Percentiles rank a stretch among this genome's conserved stretches.
These are phyloP conservation scores for Forbesichthys agassizii DNA, from an alignment of 2,113 vertebrate species.

Conservation along the genomic window DNA sequence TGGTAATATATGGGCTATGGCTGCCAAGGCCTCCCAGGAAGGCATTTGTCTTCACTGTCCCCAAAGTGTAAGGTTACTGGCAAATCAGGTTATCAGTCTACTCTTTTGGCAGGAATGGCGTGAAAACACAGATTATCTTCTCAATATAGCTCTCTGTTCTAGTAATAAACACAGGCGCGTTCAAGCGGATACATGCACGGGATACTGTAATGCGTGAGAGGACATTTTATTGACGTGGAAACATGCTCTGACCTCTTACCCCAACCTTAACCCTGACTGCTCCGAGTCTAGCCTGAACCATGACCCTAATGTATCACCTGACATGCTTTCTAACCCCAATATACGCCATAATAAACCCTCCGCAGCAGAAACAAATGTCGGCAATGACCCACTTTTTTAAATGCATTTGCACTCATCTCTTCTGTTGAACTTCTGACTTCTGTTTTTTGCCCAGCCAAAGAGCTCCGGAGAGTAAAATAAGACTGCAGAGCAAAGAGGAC, in stretches of 20 bases:
- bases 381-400: neutral
- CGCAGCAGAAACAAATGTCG: neutral
- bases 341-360: neutral
- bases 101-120: slow-evolving; percentile 65
- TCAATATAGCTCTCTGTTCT: slow-evolving; percentile 34
- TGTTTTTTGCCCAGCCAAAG: neutral
- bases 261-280: slow-evolving; percentile 18
- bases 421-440: neutral
- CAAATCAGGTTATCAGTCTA: slow-evolving; percentile 74
- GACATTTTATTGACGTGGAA: slow-evolving; percentile 4
- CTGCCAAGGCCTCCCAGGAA: slow-evolving; percentile 77
- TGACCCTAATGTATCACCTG: slow-evolving; percentile 3
- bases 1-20: slow-evolving; percentile 70
- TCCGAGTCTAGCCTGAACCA: slow-evolving; percentile 8
- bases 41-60: slow-evolving; percentile 74
- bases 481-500: neutral
- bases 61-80: slow-evolving; percentile 68
- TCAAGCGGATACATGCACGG: slow-evolving; percentile 12
- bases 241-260: slow-evolving; percentile 13
- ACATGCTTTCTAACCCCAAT: slow-evolving; percentile 8
- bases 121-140: slow-evolving; percentile 70
- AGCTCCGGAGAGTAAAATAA: neutral
- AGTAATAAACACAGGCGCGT: slow-evolving; percentile 13
- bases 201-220: neutral
- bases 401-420: too few relatives aligned